These are phyloP conservation scores for Staurois parvus DNA, from an alignment of 2,797 vertebrate species.

Conservation along the genomic window DNA sequence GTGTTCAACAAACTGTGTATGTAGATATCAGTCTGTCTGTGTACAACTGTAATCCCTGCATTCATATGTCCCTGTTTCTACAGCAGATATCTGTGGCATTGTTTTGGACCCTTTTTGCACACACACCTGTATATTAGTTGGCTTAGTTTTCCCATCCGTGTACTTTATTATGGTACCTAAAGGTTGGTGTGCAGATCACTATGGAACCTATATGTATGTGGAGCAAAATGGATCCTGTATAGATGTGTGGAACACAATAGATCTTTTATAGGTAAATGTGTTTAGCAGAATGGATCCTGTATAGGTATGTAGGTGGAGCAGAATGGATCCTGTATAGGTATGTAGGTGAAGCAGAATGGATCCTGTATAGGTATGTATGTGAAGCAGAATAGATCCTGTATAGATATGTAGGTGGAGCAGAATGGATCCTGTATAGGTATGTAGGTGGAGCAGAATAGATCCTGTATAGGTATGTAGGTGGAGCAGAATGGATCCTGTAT, in stretches of 20 bases:
- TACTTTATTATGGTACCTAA: background rate
- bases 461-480: background rate
- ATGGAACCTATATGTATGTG: background rate
- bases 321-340: too few species aligned
- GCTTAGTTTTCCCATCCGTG: background rate
- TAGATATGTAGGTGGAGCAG: too few species aligned
- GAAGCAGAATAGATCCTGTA: too few species aligned
- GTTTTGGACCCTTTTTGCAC: conserved; percentile 15
- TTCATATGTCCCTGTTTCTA: background rate
- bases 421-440: too few species aligned
- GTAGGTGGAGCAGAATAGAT: too few species aligned
- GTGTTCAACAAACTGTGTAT: conserved; percentile 12
- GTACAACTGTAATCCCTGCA: background rate
- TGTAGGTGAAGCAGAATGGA: too few species aligned
- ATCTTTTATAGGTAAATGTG: background rate
- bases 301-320: background rate
- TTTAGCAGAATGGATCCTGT: background rate
- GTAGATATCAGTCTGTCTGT: background rate
- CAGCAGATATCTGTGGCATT: background rate
- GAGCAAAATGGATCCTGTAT: too few species aligned
- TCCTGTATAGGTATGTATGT: too few species aligned
- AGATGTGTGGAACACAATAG: too few species aligned
- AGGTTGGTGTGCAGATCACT: background rate
- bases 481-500: background rate
- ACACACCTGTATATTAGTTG: background rate